Conservation (phyloP, 2,113 vertebrate genomes). For the Chloroceryle aenea region DNA sequence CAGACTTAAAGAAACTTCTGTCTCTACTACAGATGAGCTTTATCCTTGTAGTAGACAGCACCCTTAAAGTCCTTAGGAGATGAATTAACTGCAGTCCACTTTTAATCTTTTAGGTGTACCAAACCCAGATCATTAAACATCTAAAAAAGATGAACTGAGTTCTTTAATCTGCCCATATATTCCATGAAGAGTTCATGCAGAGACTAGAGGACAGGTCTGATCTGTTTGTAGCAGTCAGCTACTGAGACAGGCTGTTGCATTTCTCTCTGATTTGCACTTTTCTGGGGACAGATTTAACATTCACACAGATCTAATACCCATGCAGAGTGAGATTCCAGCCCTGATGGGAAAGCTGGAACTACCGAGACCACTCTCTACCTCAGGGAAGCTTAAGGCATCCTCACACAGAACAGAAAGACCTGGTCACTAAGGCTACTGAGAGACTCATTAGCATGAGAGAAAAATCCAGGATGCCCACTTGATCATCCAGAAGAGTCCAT, state of each 20-base stretch:
- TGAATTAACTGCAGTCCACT: constrained; percentile 35
- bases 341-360: not conserved
- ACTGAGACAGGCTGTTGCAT: not conserved
- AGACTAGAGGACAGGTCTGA: not conserved
- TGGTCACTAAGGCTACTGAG: not conserved
- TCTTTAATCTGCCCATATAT: constrained; percentile 10
- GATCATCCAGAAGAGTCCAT: not conserved
- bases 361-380: not conserved
- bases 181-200: not conserved
- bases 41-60: constrained; percentile 14
- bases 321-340: not conserved
- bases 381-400: not conserved
- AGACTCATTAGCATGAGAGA: not conserved
- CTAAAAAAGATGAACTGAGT: constrained; percentile 3
- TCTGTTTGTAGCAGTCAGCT: not conserved
- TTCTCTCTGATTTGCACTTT: not conserved
- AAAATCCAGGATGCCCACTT: not conserved
- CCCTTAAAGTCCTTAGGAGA: constrained; percentile 21
- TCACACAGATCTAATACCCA: not conserved
- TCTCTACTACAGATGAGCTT: constrained; percentile 33
- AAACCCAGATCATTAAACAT: constrained; percentile 6
- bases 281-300: not conserved
- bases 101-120: constrained; percentile 56
- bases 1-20: constrained; percentile 38
- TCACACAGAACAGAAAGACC: not conserved